Conservation (phyloP, 2,888 invertebrate genomes). For the Shargacucullia verbasci region DNA sequence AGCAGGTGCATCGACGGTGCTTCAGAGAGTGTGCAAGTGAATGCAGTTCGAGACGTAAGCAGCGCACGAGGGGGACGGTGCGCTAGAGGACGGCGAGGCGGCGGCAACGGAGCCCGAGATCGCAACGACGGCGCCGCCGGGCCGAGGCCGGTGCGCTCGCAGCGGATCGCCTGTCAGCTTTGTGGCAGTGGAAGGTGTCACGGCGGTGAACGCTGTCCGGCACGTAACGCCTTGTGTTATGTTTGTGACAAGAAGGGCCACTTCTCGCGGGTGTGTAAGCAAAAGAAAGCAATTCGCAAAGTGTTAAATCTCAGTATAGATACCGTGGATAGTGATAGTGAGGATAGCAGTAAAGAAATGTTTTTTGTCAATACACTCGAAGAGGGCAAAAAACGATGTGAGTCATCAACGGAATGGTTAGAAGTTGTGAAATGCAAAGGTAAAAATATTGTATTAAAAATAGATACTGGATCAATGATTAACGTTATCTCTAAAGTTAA, state of each 20-base stretch:
- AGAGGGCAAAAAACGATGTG: conserved; percentile 3
- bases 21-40: conserved; percentile 3
- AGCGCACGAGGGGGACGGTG: conserved; percentile 1
- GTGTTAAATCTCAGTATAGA: conserved; percentile 14
- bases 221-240: conserved; percentile 1
- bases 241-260: conserved; percentile 11
- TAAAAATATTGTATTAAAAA: conserved; percentile 15
- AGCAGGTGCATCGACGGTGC: conserved; percentile 5
- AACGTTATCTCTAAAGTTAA: conserved; percentile 14
- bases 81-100: neutral
- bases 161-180: conserved; percentile 2
- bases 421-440: conserved; percentile 17
- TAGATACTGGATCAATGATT: conserved; percentile 26
- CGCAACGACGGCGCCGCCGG: conserved; percentile 3
- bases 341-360: conserved; percentile 6
- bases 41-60: neutral
- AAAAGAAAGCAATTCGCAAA: conserved; percentile 7
- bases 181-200: conserved; percentile 10
- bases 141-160: conserved; percentile 1
- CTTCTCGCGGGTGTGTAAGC: conserved; percentile 9
- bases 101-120: conserved; percentile 1
- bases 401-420: conserved; percentile 11
- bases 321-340: conserved; percentile 9
- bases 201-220: conserved; percentile 9
- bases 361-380: conserved; percentile 17